Evolutionary conservation across 2,113 vertebrate species (phyloP), one percentile per base, ranked within the genome.

Genomic region (Podiceps cristatus): DNA sequence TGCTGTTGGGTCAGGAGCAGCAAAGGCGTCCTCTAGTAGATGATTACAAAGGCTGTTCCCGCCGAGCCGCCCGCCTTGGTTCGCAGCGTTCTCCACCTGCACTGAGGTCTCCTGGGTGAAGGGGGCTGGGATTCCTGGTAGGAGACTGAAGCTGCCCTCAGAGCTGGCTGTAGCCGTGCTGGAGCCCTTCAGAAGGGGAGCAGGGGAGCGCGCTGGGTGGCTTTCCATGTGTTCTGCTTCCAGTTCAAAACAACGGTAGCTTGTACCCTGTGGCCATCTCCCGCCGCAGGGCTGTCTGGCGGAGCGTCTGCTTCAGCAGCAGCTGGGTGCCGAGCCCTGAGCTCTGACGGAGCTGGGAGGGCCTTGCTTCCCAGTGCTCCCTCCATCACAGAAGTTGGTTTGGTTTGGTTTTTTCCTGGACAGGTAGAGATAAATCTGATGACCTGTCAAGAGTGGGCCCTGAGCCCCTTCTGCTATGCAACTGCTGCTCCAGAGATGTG

Each of bases 381-480:
- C 25, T 86, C 44, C 27, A 10, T 69, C 35, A 18, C 42, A 58
- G 29, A 59, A 58, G 18, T 33, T 13, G 16, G 13, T 28, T 20
- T 3, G 28, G 44, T 1, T 3, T 10, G 42, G 52, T 11, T 40
- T 49, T 90, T 31, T 29, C 49, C 73, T 59, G 40, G 27, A 74
- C 6, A 2, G 2, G 3, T 3, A 64, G 82, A 67, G 23, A 37
- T 23, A 78, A 93, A 58, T 20, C 29, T 74, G 47, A 16, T 67
- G 33, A 77, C 37, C 53, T 78, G 56, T 60, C 56, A 56, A 19
- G 68, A 52, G 35, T 7, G 52, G 77, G 77, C 62, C 60, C 33
- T 71, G 45, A 71, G 62, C 81, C 89, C 85, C 77, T 62, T 81
- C 75, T 82, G 71, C 96, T 97, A 96, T 96, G 95, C 95, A 97